These are phyloP conservation scores for Phyllostomus discolor DNA, from an alignment of 2,113 vertebrate species.

Conservation along the genomic window DNA sequence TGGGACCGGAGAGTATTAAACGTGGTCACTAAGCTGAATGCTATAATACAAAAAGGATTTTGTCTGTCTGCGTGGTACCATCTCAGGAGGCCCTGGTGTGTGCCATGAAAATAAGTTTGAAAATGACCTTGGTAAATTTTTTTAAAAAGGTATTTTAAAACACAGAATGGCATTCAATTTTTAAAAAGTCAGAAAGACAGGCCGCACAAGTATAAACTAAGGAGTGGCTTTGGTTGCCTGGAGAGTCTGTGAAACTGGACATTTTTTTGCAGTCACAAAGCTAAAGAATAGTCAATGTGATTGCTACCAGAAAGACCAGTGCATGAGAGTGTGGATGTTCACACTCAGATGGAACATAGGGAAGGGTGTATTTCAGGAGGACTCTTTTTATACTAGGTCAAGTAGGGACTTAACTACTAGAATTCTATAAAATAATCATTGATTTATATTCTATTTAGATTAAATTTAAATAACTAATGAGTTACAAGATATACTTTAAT, in stretches of 20 bases:
- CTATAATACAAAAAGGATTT: background rate
- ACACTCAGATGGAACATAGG: background rate
- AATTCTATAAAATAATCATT: background rate
- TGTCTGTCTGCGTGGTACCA: background rate
- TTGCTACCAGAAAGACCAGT: background rate
- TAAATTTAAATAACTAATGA: background rate
- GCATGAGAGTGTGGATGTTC: background rate
- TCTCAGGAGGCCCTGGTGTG: background rate
- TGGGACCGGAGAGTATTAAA: background rate
- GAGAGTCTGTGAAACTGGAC: background rate
- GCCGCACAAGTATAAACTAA: background rate
- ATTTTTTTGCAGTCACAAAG: background rate
- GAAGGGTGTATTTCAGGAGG: background rate
- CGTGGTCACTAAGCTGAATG: background rate
- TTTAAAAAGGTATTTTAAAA: background rate
- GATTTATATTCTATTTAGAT: background rate
- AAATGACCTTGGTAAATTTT: background rate
- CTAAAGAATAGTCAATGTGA: background rate
- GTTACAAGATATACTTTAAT: background rate
- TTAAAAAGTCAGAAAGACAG: background rate
- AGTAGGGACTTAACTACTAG: background rate
- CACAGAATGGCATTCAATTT: background rate
- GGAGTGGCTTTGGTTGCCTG: background rate
- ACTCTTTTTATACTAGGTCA: background rate
- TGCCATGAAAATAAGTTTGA: background rate